phyloP scores from a whole-genome alignment of 2,888 invertebrate species.

The Drosophila monieri region DNA sequence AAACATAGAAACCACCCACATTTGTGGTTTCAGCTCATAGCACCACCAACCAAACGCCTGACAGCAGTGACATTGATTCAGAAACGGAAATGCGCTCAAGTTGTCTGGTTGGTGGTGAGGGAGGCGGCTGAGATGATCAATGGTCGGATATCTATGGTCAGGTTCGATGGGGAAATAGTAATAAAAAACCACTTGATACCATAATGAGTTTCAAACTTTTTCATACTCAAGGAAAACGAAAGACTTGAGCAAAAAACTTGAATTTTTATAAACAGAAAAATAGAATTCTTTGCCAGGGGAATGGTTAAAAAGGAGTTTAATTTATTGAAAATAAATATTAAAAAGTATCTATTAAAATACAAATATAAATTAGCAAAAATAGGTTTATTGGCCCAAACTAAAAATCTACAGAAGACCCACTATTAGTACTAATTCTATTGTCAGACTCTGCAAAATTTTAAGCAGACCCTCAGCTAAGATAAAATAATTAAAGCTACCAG shows the following conservation, averaged over 20 bases:
- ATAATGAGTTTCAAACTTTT: not conserved
- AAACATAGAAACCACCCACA: conserved; percentile 53
- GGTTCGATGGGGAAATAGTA: conserved; percentile 21
- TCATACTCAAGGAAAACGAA: conserved; percentile 47
- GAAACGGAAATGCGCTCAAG: conserved; percentile 75
- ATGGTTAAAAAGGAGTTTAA: no score
- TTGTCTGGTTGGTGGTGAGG: conserved; percentile 35
- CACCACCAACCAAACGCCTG: conserved; percentile 24
- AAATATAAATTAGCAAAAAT: no score
- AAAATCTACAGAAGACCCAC: no score
- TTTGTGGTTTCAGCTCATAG: conserved; percentile 31
- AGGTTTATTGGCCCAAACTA: no score
- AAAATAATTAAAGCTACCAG: not conserved
- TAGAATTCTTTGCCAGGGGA: not conserved
- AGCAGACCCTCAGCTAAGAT: not conserved
- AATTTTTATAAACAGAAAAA: not conserved
- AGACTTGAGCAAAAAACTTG: conserved; percentile 70
- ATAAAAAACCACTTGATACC: not conserved
- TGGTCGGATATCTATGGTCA: conserved; percentile 25
- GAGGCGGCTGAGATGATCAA: conserved; percentile 12
- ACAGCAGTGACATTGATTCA: conserved; percentile 74
- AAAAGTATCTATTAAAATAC: not conserved
- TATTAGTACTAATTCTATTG: not conserved
- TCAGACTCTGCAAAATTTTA: not conserved
- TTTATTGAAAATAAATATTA: not conserved